These are phyloP conservation scores for Oncorhynchus nerka DNA, from an alignment of 2,113 vertebrate species.

Conservation along the genomic window DNA sequence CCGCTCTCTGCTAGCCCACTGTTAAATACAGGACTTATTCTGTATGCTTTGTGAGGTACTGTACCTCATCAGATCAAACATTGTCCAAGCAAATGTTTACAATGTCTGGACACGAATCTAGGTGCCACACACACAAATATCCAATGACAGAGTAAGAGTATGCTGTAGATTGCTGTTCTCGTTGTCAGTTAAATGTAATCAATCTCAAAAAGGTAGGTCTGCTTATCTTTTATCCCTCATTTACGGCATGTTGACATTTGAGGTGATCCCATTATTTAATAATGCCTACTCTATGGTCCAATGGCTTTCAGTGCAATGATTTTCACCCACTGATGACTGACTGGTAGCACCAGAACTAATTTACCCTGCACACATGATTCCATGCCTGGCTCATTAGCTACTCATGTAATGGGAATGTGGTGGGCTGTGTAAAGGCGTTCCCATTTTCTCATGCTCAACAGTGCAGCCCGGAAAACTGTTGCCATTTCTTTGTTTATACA, in stretches of 20 bases:
- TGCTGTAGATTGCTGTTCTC: no score
- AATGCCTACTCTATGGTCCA: no score
- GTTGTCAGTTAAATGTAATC: no score
- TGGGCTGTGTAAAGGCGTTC: constrained; percentile 2
- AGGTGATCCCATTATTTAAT: no score
- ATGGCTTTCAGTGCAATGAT: no score
- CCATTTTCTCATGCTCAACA: not conserved
- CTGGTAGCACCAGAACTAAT: no score
- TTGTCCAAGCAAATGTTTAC: not conserved
- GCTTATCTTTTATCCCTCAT: not conserved
- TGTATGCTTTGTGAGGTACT: not conserved
- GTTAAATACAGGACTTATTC: not conserved
- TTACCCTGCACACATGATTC: no score
- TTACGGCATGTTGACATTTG: not conserved
- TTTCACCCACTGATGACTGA: no score
- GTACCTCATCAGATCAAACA: not conserved
- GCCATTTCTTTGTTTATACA: constrained; percentile 52
- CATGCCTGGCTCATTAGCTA: constrained; percentile 30
- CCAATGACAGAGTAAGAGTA: not conserved
- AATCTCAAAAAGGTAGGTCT: not conserved
- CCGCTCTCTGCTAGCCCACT: not conserved
- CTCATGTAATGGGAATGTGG: constrained; percentile 27
- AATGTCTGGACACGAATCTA: not conserved
- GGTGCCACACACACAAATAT: not conserved
- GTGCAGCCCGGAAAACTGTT: constrained; percentile 17